A percentile compares a stretch with the other conserved stretches of the same genome.
These are phyloP conservation scores for Gisinianus flammeolus DNA, from an alignment of 2,888 invertebrate genomes.

Conservation along the genomic window DNA sequence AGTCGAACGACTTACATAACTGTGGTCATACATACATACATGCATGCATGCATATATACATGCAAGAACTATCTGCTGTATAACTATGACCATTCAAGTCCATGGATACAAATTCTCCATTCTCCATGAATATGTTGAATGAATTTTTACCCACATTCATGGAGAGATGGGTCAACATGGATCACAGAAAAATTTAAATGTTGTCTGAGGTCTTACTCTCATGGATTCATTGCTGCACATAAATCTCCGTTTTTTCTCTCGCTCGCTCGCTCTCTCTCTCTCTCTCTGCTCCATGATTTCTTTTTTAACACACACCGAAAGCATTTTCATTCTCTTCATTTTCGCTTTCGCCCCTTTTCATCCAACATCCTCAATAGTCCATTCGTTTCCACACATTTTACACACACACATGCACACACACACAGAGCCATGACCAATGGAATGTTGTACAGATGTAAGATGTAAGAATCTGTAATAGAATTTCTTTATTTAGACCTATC, in stretches of 20 bases:
- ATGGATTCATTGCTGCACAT: constrained; percentile 24
- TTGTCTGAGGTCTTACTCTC: constrained; percentile 34
- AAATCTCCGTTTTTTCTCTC: constrained; percentile 20
- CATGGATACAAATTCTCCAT: neutral
- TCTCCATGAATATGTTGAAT: constrained; percentile 24
- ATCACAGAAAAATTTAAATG: constrained; percentile 36
- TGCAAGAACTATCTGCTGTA: neutral
- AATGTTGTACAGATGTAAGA: no score
- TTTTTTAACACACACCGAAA: neutral
- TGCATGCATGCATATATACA: neutral
- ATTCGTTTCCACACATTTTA: neutral
- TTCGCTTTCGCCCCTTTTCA: neutral
- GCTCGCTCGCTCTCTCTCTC: constrained; percentile 5
- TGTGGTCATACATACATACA: neutral
- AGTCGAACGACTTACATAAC: neutral
- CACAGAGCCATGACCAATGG: no score
- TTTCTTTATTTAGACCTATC: no score
- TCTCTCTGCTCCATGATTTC: constrained; percentile 9
- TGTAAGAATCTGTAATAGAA: no score
- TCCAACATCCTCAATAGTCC: neutral
- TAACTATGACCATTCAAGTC: neutral
- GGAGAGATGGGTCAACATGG: constrained; percentile 34
- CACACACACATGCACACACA: no score
- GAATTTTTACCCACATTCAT: constrained; percentile 34
- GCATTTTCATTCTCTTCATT: constrained; percentile 1